A percentile compares a stretch with the other conserved stretches of the same genome.
Conservation (phyloP, 2,888 invertebrate genomes). For the Chouioia cunea region DNA sequence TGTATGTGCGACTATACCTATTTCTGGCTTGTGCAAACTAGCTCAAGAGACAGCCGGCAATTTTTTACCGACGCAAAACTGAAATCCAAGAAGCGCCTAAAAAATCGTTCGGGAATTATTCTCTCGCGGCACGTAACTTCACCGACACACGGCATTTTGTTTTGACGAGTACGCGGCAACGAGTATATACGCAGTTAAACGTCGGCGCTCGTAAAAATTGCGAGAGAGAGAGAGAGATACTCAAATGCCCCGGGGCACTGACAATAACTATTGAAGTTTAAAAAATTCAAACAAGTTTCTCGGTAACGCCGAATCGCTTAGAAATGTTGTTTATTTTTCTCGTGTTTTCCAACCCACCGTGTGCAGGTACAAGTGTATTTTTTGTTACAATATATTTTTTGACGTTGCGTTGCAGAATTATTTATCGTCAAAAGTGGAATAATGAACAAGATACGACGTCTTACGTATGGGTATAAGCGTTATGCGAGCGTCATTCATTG, state of each 20-base stretch:
- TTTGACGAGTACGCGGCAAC: no score
- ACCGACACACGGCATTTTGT: no score
- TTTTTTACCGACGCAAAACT: conserved; percentile 13
- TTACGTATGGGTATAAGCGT: neutral
- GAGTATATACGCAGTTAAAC: no score
- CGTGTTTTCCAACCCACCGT: no score
- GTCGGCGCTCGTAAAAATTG: no score
- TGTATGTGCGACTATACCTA: neutral
- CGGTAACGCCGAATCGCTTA: neutral
- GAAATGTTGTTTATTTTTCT: conserved; percentile 6
- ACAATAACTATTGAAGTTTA: no score
- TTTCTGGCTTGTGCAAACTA: conserved; percentile 3
- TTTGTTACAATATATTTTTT: neutral
- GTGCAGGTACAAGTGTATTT: no score
- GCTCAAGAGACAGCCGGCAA: conserved; percentile 14
- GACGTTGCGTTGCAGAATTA: neutral
- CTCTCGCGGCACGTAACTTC: no score
- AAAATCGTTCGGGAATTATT: conserved; percentile 7
- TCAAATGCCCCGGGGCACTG: no score
- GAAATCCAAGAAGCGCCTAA: neutral
- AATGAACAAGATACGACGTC: neutral
- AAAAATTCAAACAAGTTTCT: no score
- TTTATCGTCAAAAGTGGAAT: neutral
- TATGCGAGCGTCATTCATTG: conserved; percentile 16
- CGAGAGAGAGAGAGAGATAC: no score